These are phyloP conservation scores for Lacanobia oleracea DNA, from an alignment of 2,888 invertebrate genomes.

Conservation along the genomic window DNA sequence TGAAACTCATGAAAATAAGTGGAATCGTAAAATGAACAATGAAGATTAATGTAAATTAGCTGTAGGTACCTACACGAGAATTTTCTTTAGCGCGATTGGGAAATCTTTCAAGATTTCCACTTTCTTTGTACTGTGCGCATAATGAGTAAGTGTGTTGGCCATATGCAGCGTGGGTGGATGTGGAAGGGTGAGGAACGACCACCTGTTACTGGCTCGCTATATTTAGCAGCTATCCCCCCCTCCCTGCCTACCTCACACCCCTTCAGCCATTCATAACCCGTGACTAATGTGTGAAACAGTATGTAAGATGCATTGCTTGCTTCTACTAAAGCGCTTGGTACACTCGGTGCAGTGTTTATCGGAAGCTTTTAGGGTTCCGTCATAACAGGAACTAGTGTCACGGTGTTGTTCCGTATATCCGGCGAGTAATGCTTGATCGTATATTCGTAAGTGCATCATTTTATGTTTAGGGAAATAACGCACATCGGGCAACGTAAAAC, in stretches of 20 bases:
- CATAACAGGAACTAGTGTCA: constrained; percentile 53
- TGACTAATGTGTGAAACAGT: constrained; percentile 87
- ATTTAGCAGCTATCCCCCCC: constrained; percentile 76
- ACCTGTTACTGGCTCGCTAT: constrained; percentile 87
- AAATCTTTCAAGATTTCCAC: constrained; percentile 59
- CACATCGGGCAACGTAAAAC: constrained; percentile 8
- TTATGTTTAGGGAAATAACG: constrained; percentile 16
- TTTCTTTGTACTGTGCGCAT: constrained; percentile 63
- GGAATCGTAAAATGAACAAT: constrained; percentile 40
- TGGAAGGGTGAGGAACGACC: constrained; percentile 79
- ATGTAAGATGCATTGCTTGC: constrained; percentile 66
- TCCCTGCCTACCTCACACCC: constrained; percentile 64
- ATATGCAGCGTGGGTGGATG: constrained; percentile 71
- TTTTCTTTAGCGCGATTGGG: constrained; percentile 47
- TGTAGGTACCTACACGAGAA: constrained; percentile 14
- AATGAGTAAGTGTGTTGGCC: constrained; percentile 61
- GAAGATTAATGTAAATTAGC: constrained; percentile 33
- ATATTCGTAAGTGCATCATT: constrained; percentile 35
- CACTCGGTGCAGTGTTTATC: constrained; percentile 38
- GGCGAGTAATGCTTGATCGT: constrained; percentile 38
- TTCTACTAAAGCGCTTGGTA: constrained; percentile 46
- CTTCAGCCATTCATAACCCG: constrained; percentile 84
- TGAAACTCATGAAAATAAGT: constrained; percentile 17
- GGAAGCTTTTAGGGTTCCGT: constrained; percentile 54
- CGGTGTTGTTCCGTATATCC: constrained; percentile 44